Evolutionary conservation across 2,888 invertebrate species (phyloP).

Genomic region (Rotaria macrura): DNA sequence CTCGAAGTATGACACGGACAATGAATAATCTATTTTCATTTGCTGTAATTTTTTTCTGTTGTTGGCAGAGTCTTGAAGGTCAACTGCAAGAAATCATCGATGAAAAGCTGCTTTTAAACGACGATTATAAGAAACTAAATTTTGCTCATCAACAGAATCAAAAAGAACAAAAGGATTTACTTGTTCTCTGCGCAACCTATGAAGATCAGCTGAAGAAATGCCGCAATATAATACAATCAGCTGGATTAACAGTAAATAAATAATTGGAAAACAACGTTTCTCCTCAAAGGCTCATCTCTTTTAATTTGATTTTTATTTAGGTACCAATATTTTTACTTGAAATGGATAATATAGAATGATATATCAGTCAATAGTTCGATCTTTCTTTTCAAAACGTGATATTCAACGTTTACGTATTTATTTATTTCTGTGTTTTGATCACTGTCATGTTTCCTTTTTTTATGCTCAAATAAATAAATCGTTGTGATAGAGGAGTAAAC

Average conservation of each 20-base stretch:
- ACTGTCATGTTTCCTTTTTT: neutral
- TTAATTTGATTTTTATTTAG: too few relatives aligned
- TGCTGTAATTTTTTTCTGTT: neutral
- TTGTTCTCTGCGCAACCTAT: neutral
- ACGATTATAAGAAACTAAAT: constrained; percentile 1
- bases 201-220: neutral
- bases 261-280: too few relatives aligned
- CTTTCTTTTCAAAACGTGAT: neutral
- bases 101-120: neutral
- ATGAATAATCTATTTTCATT: neutral
- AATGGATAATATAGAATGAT: neutral
- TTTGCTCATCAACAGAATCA: neutral
- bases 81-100: neutral
- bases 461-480: too few relatives aligned
- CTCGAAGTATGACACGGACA: neutral
- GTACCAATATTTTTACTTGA: neutral
- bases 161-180: constrained; percentile 6
- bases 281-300: too few relatives aligned
- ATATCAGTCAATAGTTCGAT: neutral
- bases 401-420: neutral
- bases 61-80: neutral
- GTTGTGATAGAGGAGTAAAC: too few relatives aligned
- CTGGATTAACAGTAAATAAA: neutral
- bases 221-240: neutral
- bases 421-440: neutral